phyloP scores from a whole-genome alignment of 53 echinoderm and acorn worm species.

The Actinopyga echinites region DNA sequence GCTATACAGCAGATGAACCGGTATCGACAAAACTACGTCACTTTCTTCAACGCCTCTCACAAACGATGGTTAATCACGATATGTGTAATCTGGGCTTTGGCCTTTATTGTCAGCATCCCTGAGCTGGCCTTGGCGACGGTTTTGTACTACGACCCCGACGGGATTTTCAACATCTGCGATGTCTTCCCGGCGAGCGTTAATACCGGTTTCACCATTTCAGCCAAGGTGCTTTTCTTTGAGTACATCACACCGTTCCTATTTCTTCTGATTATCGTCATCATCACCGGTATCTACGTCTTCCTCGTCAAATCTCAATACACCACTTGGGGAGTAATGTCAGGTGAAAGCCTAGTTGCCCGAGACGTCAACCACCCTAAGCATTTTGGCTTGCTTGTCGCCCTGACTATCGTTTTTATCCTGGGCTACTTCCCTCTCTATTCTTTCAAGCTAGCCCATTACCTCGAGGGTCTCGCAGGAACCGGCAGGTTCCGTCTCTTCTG shows the following conservation, averaged over 20 bases:
- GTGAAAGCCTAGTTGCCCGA: neutral
- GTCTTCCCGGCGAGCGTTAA: neutral
- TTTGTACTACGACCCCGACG: neutral
- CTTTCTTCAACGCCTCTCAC: constrained; percentile 13
- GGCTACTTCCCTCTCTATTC: constrained; percentile 32
- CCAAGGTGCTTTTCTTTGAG: neutral
- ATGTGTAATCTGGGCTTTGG: neutral
- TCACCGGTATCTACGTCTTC: constrained; percentile 21
- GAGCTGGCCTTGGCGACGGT: constrained; percentile 8
- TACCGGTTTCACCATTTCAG: neutral
- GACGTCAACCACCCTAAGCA: constrained; percentile 6
- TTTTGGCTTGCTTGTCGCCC: neutral
- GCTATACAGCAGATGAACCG: constrained; percentile 31
- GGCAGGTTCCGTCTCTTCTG: neutral
- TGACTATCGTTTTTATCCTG: neutral
- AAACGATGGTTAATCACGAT: constrained; percentile 2
- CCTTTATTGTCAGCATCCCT: neutral
- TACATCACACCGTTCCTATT: constrained; percentile 31
- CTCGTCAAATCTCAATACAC: constrained; percentile 21
- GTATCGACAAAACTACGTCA: neutral
- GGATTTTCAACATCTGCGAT: neutral
- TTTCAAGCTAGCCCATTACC: neutral
- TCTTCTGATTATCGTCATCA: neutral
- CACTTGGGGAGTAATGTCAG: constrained; percentile 16
- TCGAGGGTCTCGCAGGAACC: neutral